Conservation (phyloP, 37 sponge, comb jelly and placozoan genomes). For the Halisarca cf. caerulea region DNA sequence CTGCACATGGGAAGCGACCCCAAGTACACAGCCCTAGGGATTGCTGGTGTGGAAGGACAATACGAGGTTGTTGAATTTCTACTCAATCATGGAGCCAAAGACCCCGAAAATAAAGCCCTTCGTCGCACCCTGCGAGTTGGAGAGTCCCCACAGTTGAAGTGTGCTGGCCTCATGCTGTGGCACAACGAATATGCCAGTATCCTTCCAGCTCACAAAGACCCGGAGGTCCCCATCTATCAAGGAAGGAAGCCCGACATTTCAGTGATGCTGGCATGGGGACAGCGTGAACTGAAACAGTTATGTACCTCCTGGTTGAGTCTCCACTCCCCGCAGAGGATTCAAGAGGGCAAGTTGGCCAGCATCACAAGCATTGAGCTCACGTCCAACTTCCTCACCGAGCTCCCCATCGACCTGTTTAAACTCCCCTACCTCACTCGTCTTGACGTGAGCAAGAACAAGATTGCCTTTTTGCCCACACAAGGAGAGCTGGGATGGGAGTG, state of each 20-base stretch:
- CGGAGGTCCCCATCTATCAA: not conserved
- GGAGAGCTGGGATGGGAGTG: constrained; percentile 66
- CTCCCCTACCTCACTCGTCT: constrained; percentile 48
- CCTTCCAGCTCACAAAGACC: constrained; percentile 22
- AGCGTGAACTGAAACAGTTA: constrained; percentile 52
- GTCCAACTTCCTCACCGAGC: constrained; percentile 56
- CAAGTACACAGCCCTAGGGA: constrained; percentile 74
- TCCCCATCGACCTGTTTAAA: constrained; percentile 76
- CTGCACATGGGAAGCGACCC: constrained; percentile 38
- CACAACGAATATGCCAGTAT: constrained; percentile 50
- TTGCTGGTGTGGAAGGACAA: constrained; percentile 54
- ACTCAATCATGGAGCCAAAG: constrained; percentile 71
- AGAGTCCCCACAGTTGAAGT: not conserved
- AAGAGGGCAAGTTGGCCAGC: constrained; percentile 3
- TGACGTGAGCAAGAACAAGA: constrained; percentile 68
- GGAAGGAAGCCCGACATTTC: constrained; percentile 14
- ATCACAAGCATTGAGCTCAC: constrained; percentile 67
- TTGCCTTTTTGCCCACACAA: constrained; percentile 35
- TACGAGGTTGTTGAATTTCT: constrained; percentile 63
- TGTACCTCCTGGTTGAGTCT: constrained; percentile 52
- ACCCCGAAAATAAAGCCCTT: constrained; percentile 74
- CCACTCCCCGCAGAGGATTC: constrained; percentile 35
- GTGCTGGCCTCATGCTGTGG: constrained; percentile 69
- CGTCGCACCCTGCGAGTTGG: constrained; percentile 34
- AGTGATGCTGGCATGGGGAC: constrained; percentile 48